Conservation (phyloP, 2,113 vertebrate genomes). For the Machaerirhynchus nigripectus region DNA sequence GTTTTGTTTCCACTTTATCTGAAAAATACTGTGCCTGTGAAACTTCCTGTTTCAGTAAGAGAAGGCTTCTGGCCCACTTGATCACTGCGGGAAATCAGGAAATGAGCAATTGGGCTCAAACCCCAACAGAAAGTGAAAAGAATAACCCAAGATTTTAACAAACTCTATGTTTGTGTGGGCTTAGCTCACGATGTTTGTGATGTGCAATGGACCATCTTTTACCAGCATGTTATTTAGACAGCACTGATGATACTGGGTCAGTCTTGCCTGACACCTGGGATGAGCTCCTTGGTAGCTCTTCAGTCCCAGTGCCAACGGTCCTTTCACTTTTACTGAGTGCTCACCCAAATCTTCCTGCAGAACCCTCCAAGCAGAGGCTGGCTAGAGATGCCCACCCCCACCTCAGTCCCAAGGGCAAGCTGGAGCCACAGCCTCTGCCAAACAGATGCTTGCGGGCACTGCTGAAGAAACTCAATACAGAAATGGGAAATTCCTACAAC, state of each 20-base stretch:
- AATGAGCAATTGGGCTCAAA: not conserved
- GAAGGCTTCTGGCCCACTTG: not conserved
- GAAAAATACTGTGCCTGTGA: not conserved
- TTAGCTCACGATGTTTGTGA: not conserved
- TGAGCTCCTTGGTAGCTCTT: not conserved
- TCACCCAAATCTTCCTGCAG: not conserved
- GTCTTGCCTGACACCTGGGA: not conserved
- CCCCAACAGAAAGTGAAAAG: not conserved
- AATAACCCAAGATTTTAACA: not conserved
- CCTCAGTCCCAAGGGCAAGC: not conserved
- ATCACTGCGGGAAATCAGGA: not conserved
- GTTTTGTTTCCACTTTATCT: not conserved
- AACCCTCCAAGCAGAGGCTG: fast-evolving
- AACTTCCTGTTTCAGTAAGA: not conserved
- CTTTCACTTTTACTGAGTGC: not conserved
- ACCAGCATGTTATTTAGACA: not conserved
- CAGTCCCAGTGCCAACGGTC: not conserved
- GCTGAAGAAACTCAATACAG: not conserved
- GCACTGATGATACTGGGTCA: not conserved
- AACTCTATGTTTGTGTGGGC: not conserved
- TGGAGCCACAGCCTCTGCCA: not conserved
- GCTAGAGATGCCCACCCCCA: not conserved
- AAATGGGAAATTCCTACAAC: not conserved
- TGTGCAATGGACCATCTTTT: not conserved
- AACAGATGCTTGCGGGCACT: not conserved